Percentiles rank a stretch among this genome's conserved stretches.
Conservation (phyloP, 2,888 invertebrate species). For the Meteorus cinctellus region DNA sequence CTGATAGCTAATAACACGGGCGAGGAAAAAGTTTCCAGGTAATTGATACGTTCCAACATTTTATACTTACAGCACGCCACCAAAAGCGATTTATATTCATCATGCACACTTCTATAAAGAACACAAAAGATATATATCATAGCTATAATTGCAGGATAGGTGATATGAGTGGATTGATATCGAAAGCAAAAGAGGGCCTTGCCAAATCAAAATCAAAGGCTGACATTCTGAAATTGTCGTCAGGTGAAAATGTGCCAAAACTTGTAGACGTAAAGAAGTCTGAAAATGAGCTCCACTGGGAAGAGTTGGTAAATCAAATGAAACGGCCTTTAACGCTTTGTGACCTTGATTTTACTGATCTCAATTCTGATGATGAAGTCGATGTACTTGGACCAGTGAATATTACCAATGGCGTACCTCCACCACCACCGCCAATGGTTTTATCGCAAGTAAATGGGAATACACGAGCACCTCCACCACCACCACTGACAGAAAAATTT, state of each 20-base stretch:
- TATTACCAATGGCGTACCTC: constrained; percentile 81
- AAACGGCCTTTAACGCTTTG: constrained; percentile 87
- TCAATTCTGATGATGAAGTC: constrained; percentile 90
- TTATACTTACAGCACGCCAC: background rate
- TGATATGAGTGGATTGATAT: constrained; percentile 92
- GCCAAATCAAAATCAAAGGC: constrained; percentile 90
- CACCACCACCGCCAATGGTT: constrained; percentile 86
- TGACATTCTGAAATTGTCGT: constrained; percentile 83
- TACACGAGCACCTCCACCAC: constrained; percentile 74
- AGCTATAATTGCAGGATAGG: constrained; percentile 76
- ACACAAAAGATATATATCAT: background rate
- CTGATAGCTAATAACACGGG: constrained; percentile 75
- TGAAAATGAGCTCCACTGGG: constrained; percentile 97
- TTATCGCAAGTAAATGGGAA: constrained; percentile 76
- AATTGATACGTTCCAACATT: constrained; percentile 37
- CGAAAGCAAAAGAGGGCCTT: constrained; percentile 94
- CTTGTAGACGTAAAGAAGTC: constrained; percentile 86
- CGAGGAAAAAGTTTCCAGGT: constrained; percentile 73
- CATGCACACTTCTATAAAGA: background rate
- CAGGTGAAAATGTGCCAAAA: constrained; percentile 80
- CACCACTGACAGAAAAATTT: constrained; percentile 66
- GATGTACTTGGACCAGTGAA: constrained; percentile 83
- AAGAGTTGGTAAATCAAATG: constrained; percentile 86
- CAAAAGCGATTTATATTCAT: background rate
- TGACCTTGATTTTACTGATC: constrained; percentile 97